Evolutionary conservation across 2,797 vertebrate genomes (phyloP).

Genomic region (Sebastes diploproa): DNA sequence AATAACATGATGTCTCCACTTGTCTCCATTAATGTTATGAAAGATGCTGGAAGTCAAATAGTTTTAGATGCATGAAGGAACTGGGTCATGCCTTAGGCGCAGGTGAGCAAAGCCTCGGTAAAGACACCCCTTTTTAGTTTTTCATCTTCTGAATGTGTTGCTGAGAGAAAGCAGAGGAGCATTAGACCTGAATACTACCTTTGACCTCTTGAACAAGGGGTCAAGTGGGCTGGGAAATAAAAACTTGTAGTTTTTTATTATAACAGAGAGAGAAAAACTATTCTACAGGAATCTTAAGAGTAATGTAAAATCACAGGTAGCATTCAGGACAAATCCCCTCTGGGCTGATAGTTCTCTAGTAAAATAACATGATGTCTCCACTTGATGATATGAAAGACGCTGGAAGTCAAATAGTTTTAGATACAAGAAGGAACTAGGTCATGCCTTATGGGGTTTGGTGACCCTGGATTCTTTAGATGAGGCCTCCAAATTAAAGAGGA

Average conservation of each 20-base stretch:
- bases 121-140: too few species aligned
- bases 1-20: too few species aligned
- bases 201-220: neutral
- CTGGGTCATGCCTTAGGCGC: neutral
- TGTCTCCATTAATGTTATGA: too few species aligned
- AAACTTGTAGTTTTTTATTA: neutral
- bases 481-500: neutral
- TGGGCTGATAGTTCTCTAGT: neutral
- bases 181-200: too few species aligned
- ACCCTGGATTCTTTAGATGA: neutral
- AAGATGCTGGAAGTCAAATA: neutral
- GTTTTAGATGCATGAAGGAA: neutral
- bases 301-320: neutral
- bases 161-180: too few species aligned
- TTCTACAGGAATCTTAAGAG: neutral
- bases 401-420: neutral
- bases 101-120: too few species aligned
- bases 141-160: too few species aligned
- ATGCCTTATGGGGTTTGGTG: neutral
- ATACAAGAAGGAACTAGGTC: neutral
- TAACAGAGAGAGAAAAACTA: neutral
- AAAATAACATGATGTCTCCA: neutral
- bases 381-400: neutral
- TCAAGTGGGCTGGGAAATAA: neutral
- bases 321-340: constrained; percentile 26